These are phyloP conservation scores for Thripadectes ignobilis DNA, from an alignment of 2,797 vertebrate species.

Conservation along the genomic window DNA sequence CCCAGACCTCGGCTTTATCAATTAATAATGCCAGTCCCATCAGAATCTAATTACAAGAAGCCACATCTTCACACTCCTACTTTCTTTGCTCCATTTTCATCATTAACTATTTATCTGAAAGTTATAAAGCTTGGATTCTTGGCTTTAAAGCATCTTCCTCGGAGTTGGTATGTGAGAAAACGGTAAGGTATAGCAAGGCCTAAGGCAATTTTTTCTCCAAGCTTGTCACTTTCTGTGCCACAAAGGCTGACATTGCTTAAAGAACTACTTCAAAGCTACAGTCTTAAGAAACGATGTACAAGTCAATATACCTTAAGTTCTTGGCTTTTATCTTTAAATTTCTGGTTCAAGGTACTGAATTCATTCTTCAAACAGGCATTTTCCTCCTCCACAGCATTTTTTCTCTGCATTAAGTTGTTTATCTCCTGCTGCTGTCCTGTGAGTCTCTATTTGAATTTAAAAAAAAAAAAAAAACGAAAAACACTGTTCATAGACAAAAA, in stretches of 20 bases:
- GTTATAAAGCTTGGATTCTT: conserved; percentile 83
- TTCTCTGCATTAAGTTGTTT: conserved; percentile 79
- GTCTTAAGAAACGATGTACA: conserved; percentile 65
- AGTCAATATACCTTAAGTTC: conserved; percentile 88
- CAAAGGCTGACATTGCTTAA: conserved; percentile 77
- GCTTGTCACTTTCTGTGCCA: conserved; percentile 82
- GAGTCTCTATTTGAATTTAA: conserved; percentile 74
- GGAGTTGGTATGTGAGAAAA: conserved; percentile 73
- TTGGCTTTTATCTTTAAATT: conserved; percentile 85
- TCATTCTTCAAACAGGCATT: conserved; percentile 83
- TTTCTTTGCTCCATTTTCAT: conserved; percentile 86
- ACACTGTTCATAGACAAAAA: neutral
- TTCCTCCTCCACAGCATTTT: conserved; percentile 80
- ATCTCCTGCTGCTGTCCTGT: conserved; percentile 84
- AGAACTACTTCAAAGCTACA: conserved; percentile 77
- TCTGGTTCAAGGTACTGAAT: conserved; percentile 81
- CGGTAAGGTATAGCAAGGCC: conserved; percentile 79
- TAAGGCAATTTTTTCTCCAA: conserved; percentile 82
- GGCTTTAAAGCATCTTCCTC: conserved; percentile 81
- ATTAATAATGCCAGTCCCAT: conserved; percentile 98
- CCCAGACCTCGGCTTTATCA: conserved; percentile 92
- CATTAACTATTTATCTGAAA: conserved; percentile 98
- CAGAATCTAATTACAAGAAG: conserved; percentile 95
- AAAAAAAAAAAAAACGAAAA: neutral
- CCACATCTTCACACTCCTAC: conserved; percentile 90